Conservation (phyloP, 1,140 invertebrate genomes). For the Cydia splendana region DNA sequence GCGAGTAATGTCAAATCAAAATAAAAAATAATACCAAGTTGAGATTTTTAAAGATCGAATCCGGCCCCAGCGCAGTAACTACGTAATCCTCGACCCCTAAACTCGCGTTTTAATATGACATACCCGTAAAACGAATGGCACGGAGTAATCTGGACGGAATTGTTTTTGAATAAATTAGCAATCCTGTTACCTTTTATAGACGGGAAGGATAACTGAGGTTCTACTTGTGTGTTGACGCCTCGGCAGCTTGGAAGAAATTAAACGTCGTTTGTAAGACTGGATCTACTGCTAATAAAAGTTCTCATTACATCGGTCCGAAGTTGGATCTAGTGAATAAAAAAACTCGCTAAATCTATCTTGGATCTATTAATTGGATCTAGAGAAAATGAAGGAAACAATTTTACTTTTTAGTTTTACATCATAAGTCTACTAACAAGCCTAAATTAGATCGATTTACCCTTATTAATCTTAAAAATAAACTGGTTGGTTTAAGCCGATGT, state of each 20-base stretch:
- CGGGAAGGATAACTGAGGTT: conserved; percentile 19
- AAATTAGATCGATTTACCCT: too few relatives aligned
- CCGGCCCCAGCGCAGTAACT: neutral
- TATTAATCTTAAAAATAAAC: too few relatives aligned
- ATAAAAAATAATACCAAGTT: neutral
- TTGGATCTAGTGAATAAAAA: too few relatives aligned
- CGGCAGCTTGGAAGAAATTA: neutral
- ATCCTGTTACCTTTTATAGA: conserved; percentile 33
- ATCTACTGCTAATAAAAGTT: neutral
- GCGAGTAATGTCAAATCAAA: neutral
- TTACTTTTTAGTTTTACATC: too few relatives aligned
- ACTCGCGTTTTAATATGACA: conserved; percentile 39
- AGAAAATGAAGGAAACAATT: too few relatives aligned
- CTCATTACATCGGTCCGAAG: too few relatives aligned
- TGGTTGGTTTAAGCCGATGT: too few relatives aligned
- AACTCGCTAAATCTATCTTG: too few relatives aligned
- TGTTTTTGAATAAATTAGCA: conserved; percentile 38
- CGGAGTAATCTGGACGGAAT: conserved; percentile 38
- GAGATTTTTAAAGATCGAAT: neutral
- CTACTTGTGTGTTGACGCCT: conserved; percentile 8
- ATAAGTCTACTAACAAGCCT: too few relatives aligned
- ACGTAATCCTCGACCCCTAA: conserved; percentile 47
- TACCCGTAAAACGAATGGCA: conserved; percentile 33
- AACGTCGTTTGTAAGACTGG: neutral
- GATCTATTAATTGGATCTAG: too few relatives aligned